Conservation (phyloP, 2,888 invertebrate species). For the Liodrosophila aerea region DNA sequence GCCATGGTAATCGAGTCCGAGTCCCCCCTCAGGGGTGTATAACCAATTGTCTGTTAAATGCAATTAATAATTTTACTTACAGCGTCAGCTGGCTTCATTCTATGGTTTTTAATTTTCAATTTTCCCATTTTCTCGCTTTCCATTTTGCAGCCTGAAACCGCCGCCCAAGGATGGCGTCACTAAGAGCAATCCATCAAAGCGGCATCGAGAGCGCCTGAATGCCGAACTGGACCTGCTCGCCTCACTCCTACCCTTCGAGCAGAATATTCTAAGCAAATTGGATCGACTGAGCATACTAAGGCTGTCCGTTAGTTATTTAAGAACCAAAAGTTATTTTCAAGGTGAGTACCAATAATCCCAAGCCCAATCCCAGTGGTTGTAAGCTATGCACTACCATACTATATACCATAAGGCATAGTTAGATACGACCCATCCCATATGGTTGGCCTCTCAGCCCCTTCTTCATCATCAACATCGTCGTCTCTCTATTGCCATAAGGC, state of each 20-base stretch:
- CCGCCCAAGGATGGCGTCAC: constrained; percentile 97
- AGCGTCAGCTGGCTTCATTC: constrained; percentile 46
- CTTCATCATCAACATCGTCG: no score
- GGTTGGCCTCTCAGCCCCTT: constrained; percentile 36
- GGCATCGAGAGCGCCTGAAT: constrained; percentile 98
- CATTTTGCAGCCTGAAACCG: constrained; percentile 91
- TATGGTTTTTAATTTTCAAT: constrained; percentile 35
- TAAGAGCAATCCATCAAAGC: constrained; percentile 98
- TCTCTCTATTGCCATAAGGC: constrained; percentile 53
- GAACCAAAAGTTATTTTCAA: constrained; percentile 99
- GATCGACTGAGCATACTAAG: constrained; percentile 98
- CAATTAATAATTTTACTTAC: constrained; percentile 73
- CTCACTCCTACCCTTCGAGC: constrained; percentile 96
- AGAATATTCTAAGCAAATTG: constrained; percentile 98
- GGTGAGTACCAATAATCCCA: constrained; percentile 86
- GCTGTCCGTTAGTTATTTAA: constrained; percentile 98
- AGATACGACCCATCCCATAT: constrained; percentile 41
- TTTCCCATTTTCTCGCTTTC: constrained; percentile 17
- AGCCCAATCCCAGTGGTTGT: neutral
- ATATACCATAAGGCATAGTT: no score
- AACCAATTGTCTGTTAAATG: constrained; percentile 69
- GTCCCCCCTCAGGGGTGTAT: constrained; percentile 46
- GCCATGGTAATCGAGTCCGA: constrained; percentile 81
- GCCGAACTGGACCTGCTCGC: constrained; percentile 99
- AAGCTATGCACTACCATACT: neutral